Percentiles rank a stretch among this genome's conserved stretches.
phyloP scores from a whole-genome alignment of 2,797 vertebrate genomes.

The Neosilurus mollespiculum region DNA sequence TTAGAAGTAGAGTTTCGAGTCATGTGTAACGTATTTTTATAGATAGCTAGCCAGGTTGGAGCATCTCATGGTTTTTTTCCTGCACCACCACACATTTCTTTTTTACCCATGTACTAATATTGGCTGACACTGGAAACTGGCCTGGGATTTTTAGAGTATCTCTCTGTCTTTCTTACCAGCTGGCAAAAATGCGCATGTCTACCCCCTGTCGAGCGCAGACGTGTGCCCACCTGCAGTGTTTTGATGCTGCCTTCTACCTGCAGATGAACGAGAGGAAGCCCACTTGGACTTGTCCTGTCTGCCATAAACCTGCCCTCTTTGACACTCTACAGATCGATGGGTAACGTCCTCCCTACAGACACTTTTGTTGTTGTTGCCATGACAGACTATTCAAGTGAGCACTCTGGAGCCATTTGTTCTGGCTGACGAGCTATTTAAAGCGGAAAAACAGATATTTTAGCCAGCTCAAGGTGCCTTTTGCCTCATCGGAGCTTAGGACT shows the following conservation, averaged over 20 bases:
- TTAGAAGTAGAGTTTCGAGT: neutral
- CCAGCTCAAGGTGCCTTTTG: constrained; percentile 15
- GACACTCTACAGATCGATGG: constrained; percentile 82
- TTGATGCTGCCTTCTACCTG: constrained; percentile 83
- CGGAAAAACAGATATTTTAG: constrained; percentile 2
- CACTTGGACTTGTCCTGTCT: constrained; percentile 83
- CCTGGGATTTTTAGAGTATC: neutral
- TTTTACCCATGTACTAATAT: neutral
- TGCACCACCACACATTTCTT: neutral
- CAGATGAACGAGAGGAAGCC: constrained; percentile 86
- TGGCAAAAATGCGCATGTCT: constrained; percentile 80
- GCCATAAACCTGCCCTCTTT: constrained; percentile 80
- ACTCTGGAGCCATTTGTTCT: constrained; percentile 5
- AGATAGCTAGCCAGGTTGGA: neutral
- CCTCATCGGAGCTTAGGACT: neutral
- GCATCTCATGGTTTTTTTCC: neutral
- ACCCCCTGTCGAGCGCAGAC: constrained; percentile 79
- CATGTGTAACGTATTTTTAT: neutral
- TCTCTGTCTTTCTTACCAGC: constrained; percentile 60
- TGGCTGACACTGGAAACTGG: neutral
- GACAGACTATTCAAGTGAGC: constrained; percentile 1
- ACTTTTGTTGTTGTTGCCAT: constrained; percentile 11
- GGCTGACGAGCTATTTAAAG: constrained; percentile 10
- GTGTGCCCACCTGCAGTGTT: constrained; percentile 84
- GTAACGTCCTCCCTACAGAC: constrained; percentile 56